A percentile compares a stretch with the other conserved stretches of the same genome.
Conservation (phyloP, 2,888 invertebrate species). For the Sinotaia quadrata region DNA sequence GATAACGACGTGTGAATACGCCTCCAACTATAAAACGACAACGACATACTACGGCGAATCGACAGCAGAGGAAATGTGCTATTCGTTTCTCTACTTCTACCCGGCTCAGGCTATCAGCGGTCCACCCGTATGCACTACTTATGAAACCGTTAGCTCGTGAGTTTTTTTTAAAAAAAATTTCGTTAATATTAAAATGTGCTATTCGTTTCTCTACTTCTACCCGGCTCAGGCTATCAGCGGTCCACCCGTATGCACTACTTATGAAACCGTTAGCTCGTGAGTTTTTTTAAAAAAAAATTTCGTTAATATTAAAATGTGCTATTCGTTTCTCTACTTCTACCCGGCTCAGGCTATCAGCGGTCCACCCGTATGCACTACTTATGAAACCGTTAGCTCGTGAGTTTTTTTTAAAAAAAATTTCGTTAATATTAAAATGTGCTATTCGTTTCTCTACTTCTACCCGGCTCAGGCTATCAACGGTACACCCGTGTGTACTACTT, state of each 20-base stretch:
- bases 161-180: no score
- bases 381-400: neutral
- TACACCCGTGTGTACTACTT: neutral
- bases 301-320: no score
- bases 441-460: conserved; percentile 48
- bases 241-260: neutral
- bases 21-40: conserved; percentile 29
- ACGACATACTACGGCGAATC: conserved; percentile 41
- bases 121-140: neutral
- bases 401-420: no score
- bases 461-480: conserved; percentile 25
- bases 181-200: no score
- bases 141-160: neutral
- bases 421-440: no score
- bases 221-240: conserved; percentile 23
- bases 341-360: conserved; percentile 25
- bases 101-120: conserved; percentile 1
- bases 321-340: conserved; percentile 48
- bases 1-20: conserved; percentile 43
- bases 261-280: neutral
- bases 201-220: conserved; percentile 47
- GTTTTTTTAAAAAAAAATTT: no score
- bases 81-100: conserved; percentile 26
- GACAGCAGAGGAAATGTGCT: conserved; percentile 43
- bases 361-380: neutral